Evolutionary conservation across 2,113 vertebrate genomes (phyloP).

Genomic region (Euleptes europaea): DNA sequence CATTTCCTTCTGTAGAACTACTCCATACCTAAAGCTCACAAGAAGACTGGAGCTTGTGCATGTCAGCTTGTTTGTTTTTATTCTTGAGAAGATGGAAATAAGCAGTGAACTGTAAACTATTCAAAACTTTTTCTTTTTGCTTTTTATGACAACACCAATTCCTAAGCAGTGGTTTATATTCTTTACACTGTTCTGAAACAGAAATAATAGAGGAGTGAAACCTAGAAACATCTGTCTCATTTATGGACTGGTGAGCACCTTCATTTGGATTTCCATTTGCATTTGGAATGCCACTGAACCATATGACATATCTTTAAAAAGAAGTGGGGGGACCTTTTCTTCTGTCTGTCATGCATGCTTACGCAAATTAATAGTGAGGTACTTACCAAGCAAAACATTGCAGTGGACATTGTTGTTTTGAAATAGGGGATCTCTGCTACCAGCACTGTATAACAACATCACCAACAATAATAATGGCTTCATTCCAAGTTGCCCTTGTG

Average conservation of each 20-base stretch:
- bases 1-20: background rate
- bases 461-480: too few species aligned
- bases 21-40: background rate
- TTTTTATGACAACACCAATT: background rate
- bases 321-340: background rate
- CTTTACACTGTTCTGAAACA: background rate
- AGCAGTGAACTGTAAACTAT: background rate
- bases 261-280: background rate
- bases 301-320: background rate
- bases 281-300: background rate
- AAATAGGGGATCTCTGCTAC: background rate
- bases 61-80: background rate
- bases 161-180: background rate
- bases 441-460: background rate
- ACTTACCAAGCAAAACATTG: background rate
- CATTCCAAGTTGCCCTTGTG: too few species aligned
- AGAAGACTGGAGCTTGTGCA: background rate
- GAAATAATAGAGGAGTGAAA: background rate
- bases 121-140: background rate
- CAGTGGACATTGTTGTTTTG: background rate
- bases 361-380: constrained; percentile 10
- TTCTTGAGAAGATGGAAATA: background rate
- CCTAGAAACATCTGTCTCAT: background rate
- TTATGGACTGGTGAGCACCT: background rate
- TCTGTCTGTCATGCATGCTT: background rate